phyloP scores from a whole-genome alignment of 2,888 invertebrate genomes.

The Barypeithes pellucidus region DNA sequence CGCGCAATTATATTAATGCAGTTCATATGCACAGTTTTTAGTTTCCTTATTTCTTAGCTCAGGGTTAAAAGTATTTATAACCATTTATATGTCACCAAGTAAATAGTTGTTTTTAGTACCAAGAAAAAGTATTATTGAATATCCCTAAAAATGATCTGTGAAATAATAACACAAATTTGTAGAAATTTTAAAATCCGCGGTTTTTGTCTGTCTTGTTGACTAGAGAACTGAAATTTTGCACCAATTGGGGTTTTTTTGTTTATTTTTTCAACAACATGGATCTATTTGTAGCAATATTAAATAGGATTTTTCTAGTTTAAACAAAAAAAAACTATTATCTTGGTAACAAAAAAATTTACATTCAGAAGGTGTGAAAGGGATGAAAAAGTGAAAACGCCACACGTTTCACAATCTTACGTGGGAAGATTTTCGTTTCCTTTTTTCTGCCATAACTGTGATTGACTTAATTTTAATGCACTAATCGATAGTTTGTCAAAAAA shows the following conservation, averaged over 20 bases:
- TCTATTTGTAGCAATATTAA: too few species aligned
- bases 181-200: too few species aligned
- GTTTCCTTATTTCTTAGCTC: conserved; percentile 34
- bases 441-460: conserved; percentile 53
- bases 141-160: too few species aligned
- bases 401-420: conserved; percentile 37
- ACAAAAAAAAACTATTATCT: neutral
- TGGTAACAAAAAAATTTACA: conserved; percentile 43
- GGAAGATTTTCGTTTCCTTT: conserved; percentile 52
- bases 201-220: too few species aligned
- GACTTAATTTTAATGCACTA: conserved; percentile 46
- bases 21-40: conserved; percentile 40
- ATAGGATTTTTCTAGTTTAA: neutral
- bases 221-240: too few species aligned
- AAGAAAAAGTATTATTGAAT: too few species aligned
- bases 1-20: conserved; percentile 30
- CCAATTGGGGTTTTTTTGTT: too few species aligned
- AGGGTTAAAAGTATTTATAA: conserved; percentile 37
- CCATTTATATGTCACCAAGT: conserved; percentile 15
- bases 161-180: too few species aligned
- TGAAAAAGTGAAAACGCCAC: conserved; percentile 42
- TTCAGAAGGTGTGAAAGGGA: conserved; percentile 47
- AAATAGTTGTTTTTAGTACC: neutral
- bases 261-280: too few species aligned
- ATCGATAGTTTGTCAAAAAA: conserved; percentile 40